Base-by-base conservation (phyloP, 2,113 vertebrate species). In the Sclerurus mexicanus region DNA sequence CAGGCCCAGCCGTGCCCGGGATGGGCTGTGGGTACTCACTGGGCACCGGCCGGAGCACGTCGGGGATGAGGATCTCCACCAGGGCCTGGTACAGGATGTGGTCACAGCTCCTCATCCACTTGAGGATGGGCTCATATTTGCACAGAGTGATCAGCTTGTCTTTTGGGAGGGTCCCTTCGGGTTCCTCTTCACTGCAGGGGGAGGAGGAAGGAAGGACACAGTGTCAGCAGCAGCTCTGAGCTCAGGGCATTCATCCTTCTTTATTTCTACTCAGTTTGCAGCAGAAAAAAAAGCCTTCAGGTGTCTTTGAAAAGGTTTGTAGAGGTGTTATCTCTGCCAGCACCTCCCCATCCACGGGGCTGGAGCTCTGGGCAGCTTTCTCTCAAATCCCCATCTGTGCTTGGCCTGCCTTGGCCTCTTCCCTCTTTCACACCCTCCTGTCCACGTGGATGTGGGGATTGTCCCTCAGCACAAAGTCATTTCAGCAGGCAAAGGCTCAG, bases 81-180 rank as follows among this genome's bases (percentile, higher is more conserved):
- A 99, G 98, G 3, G 99, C 98, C 98, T 99, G 99, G 98, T 99
- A 99, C 66, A 99, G 97, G 97, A 99, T 98, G 97, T 99, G 99
- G 92, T 99, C 99, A 7, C 99, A 99, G 98, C 97, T 99, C 82
- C 99, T 98, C 99, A 99, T 99, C 99, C 99, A 99, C 50, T 98
- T 96, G 91, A 99, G 98, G 80, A 99, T 92, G 5, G 99, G 99
- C 82, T 99, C 99, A 0, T 98, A 99, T 95, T 99, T 99, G 94
- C 99, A 99, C 92, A 99, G 97, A 27, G 98, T 85, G 58, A 99
- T 96, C 96, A 99, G 98, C 96, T 99, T 99, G 66, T 99, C 99
- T 92, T 98, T 98, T 2, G 99, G 98, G 93, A 99, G 98, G 58
- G 96, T 56, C 13, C 97, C 96, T 5, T 98, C 99, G 0, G 97